Conservation (phyloP, 2,888 invertebrate species). For the Drosophila anomelani region DNA sequence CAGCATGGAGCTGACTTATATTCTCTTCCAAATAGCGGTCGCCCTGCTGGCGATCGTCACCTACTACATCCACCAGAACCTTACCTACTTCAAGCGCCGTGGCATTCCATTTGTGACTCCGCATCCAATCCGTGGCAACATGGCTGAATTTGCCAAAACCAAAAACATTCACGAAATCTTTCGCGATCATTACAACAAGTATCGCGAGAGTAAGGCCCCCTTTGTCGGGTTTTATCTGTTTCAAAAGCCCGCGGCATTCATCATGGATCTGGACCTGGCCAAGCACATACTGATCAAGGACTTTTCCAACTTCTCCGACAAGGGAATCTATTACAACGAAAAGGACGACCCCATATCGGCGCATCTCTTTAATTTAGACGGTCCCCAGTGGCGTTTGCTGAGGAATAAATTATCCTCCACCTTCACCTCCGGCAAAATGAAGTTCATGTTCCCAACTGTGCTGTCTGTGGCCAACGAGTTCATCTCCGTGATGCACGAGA, state of each 20-base stretch:
- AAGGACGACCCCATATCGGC: slow-evolving; percentile 81
- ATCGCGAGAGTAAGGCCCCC: slow-evolving; percentile 32
- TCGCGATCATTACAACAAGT: slow-evolving; percentile 54
- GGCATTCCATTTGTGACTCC: slow-evolving; percentile 50
- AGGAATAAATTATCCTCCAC: slow-evolving; percentile 85
- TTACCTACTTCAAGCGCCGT: slow-evolving; percentile 44
- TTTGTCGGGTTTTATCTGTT: slow-evolving; percentile 73
- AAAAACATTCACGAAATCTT: slow-evolving; percentile 37
- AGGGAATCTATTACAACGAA: slow-evolving; percentile 77
- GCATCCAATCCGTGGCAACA: slow-evolving; percentile 53
- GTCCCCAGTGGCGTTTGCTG: slow-evolving; percentile 84
- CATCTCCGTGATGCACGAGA: slow-evolving; percentile 45
- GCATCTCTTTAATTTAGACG: slow-evolving; percentile 80
- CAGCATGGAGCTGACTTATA: slow-evolving; percentile 34
- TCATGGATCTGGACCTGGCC: slow-evolving; percentile 53
- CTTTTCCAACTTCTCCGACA: slow-evolving; percentile 81
- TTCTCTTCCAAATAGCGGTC: slow-evolving; percentile 42
- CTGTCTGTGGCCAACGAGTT: slow-evolving; percentile 54
- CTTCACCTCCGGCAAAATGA: slow-evolving; percentile 85
- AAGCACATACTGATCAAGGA: slow-evolving; percentile 75
- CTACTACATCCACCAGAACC: slow-evolving; percentile 31
- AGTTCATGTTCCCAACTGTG: slow-evolving; percentile 83
- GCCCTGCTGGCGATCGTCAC: slow-evolving; percentile 32
- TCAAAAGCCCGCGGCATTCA: slow-evolving; percentile 52
- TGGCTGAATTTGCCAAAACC: slow-evolving; percentile 15